Conservation (phyloP, 1,140 invertebrate species). For the Phocides pigmalion region DNA sequence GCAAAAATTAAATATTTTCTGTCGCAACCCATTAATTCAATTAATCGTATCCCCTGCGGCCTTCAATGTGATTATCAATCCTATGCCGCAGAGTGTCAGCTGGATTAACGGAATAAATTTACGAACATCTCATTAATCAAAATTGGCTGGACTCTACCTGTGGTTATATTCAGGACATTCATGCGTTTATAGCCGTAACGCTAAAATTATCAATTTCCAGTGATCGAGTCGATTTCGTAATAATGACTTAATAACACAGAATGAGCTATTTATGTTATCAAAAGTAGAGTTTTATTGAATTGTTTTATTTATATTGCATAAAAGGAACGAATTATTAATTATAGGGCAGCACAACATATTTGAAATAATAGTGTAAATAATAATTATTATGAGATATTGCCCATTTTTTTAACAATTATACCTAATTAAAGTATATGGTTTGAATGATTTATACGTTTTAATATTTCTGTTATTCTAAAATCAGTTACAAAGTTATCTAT, state of each 20-base stretch:
- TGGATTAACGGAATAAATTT: conserved; percentile 25
- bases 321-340: no score
- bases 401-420: no score
- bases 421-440: no score
- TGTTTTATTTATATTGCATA: no score
- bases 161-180: conserved; percentile 36
- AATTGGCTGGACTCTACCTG: background rate
- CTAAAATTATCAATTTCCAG: background rate
- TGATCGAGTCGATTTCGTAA: background rate
- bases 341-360: no score
- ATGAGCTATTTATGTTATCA: background rate
- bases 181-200: background rate
- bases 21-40: conserved; percentile 14
- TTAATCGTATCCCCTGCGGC: conserved; percentile 18
- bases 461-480: no score
- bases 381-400: no score
- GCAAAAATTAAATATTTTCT: conserved; percentile 6
- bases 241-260: background rate
- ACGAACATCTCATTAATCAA: conserved; percentile 24
- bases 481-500: no score
- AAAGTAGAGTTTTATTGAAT: background rate
- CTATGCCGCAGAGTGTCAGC: conserved; percentile 22
- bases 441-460: no score
- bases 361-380: no score
- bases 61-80: conserved; percentile 22